Evolutionary conservation across 2,888 invertebrate genomes (phyloP), one percentile per base, ranked within the genome.

Genomic region (Mechanitis mazaeus): DNA sequence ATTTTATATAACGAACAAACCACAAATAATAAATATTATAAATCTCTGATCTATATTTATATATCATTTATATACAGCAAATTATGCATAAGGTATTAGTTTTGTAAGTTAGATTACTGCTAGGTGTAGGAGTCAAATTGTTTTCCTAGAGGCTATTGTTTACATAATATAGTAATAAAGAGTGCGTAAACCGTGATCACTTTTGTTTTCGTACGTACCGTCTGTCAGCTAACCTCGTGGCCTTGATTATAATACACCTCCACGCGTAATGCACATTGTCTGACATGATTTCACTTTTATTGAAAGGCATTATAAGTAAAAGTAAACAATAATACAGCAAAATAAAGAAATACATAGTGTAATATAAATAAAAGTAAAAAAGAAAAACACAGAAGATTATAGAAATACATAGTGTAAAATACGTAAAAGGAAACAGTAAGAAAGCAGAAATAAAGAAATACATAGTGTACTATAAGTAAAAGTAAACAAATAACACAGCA

Each of bases 281-380:
- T 79, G 79, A 77, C 77, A 78, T 78, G 78, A 79, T 85, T 86
- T 86, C 80, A 81, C 80, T 85, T 85, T 85, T 84, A 79, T 80
- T 74, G 77, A 79, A 81, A 47, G 54, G 75, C 79, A 81, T 80
- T 79, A 80, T 79, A 78, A 81, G 81, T 78, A 85, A 85, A 86
- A 85, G 83, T 79, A 72, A 64, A 64, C 69, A 20, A 54, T 54
- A 54, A 35, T 57, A 46, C n/a, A 47, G 12, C 12, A 4, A 33
- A 28, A 12, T 20, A 20, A 73, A 72, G 72, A 67, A 72, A 68
- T 70, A 20, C 20, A 20, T 20, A 20, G 20, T 20, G 20, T 20
- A 20, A 20, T 20, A 20, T 20, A 20, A 0, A 1, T 20, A 20
- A 20, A 20, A 20, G 20, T 20, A 20, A 20, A 20, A 20, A 20